These are phyloP conservation scores for Stigmatopora argus DNA, from an alignment of 2,113 vertebrate species.

Conservation along the genomic window DNA sequence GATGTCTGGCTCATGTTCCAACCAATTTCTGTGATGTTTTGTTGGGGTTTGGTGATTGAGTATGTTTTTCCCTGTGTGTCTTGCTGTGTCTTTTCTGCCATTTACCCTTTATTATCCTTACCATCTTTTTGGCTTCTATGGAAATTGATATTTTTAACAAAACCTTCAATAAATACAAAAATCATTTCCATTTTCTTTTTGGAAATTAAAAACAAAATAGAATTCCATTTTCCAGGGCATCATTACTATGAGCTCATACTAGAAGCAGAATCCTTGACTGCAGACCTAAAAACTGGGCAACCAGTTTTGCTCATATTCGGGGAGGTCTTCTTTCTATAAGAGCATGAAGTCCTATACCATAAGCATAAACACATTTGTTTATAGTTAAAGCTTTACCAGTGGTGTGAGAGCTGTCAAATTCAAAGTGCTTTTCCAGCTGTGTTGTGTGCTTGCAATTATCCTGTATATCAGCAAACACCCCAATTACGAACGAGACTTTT, in stretches of 20 bases:
- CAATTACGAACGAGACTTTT: conserved; percentile 44
- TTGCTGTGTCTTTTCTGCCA: too few relatives aligned
- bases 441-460: conserved; percentile 61
- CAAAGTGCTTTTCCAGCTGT: conserved; percentile 46
- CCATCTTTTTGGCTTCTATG: not conserved
- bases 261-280: not conserved
- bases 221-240: not conserved
- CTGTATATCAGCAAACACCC: conserved; percentile 41
- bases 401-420: conserved; percentile 37
- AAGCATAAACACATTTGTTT: conserved; percentile 11
- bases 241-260: not conserved
- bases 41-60: conserved; percentile 11
- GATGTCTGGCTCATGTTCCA: conserved; percentile 26
- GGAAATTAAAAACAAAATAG: not conserved
- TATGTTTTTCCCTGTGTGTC: too few relatives aligned
- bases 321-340: not conserved
- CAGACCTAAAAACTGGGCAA: not conserved
- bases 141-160: not conserved
- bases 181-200: not conserved
- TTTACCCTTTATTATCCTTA: not conserved
- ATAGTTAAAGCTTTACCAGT: conserved; percentile 18
- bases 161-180: not conserved
- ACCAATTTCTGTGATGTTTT: conserved; percentile 41
- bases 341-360: conserved; percentile 2
- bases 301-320: not conserved